Evolutionary conservation across 2,113 vertebrate species (phyloP), one percentile per base, ranked within the genome.

Genomic region (Sitta europaea): DNA sequence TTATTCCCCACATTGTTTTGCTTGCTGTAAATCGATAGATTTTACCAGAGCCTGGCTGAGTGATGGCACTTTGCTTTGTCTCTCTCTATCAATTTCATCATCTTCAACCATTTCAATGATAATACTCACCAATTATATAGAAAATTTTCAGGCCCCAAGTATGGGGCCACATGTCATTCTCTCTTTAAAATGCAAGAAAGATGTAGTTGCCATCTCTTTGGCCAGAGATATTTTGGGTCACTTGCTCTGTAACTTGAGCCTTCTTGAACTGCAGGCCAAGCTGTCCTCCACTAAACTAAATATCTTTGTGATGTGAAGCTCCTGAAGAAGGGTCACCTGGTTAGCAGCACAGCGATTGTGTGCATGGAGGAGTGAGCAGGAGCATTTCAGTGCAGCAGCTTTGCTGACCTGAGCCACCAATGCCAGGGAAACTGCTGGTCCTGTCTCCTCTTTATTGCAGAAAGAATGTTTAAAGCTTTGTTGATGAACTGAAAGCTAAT

Each of bases 151-250:
- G 67, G 35, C 29, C 54, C 33, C 42, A 51, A 47, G 43, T 53
- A 36, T 0, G 4, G 50, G 15, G 6, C 66, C 38, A 47, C 0
- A 1, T 36, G 9, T 29, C 0, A 0, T 62, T 88, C 42, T 70
- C n/a, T 35, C 38, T 83, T 90, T 50, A 70, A 53, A 88, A 80
- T 18, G 12, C 23, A 83, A 71, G 38, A 47, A 77, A 36, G 54
- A 59, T 40, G 45, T 38, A 43, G 35, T 55, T 68, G 20, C 42
- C 6, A 24, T 43, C 50, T 57, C 10, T 89, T 94, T 3, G 3
- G 22, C 38, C 71, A 55, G 47, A 88, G 58, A 40, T 31, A 38
- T 76, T 86, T 57, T 31, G 14, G 57, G 51, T 24, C 54, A 35
- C 47, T 38, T 76, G 33, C 58, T 90, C 1, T 6, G 27, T 70